Base-by-base conservation (phyloP, 64 coral and sea anemone species). In the Acropora yongei region DNA sequence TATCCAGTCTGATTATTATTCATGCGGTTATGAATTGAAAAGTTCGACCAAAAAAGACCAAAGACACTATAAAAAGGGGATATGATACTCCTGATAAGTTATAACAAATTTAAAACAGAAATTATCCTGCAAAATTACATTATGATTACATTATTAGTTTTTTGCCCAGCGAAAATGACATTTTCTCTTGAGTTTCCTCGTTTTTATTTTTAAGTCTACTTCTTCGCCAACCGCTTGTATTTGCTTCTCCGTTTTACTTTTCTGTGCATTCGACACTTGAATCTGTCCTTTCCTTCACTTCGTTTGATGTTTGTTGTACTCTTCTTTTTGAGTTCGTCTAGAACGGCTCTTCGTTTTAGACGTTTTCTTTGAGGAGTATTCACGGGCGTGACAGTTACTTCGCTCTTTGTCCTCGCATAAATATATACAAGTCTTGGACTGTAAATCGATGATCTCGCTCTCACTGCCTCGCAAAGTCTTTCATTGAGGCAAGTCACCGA, bases 401-500 rank as follows among this genome's bases (percentile, higher is more conserved):
- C 47, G 20, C 47, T 88, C 39, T 86, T 87, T 41, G 95, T 97
- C 82, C 95, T 90, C 9, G 88, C 92, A 41, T 97, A 94, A n/a
- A 94, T 94, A 47, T 97, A 97, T 19, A 94, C 84, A 69, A 97
- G 74, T 7, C 41, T 84, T 13, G 95, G 95, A 11, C 71, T 47
- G 55, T 93, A 90, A 9, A 91, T 74, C 18, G 92, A 88, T 12
- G 95, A 97, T 47, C 90, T 90, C 2, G 95, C 95, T 46, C 84
- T 82, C 61, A 99, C 87, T 1, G 76, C 91, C 45, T 96, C 87
- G 43, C 97, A 99, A 6, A 80, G 92, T 91, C 87, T 74, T 41
- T 89, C 89, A 61, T 80, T 86, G 8, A 90, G 89, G 51, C 97
- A 99, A 63, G 88, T 86, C 18, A 99, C 88, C 0, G 94, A 94